Base-by-base conservation (phyloP, 2,113 vertebrate species). In the Anguilla japonica region DNA sequence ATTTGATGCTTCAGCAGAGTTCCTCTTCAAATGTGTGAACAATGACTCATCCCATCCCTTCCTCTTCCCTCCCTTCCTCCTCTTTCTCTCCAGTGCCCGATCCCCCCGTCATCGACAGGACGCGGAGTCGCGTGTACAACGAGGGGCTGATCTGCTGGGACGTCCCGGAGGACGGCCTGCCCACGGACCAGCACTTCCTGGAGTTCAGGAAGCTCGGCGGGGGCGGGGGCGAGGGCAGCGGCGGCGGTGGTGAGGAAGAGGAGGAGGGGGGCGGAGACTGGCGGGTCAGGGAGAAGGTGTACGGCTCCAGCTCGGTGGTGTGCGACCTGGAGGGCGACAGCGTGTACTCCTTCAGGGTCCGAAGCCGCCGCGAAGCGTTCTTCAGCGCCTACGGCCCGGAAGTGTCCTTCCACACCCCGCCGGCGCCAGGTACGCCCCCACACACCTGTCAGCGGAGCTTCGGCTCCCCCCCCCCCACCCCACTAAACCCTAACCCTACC, bases 331-430 rank as follows among this genome's bases (percentile, higher is more conserved):
- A 97, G 56, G 91, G 92, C 0, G 93, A 96, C 92, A 96, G 94
- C 86, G 89, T 90, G 83, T 99, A 99, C 29, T 87, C 95, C 20
- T 99, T 99, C 92, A 95, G 98, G 91, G 97, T 99, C 11, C 92
- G 95, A 87, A 97, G 95, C 87, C 97, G 94, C 92, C 96, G 96
- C 84, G 98, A 97, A 78, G 96, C 96, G 0, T 88, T 96, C 88
- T 97, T 94, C 85, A 98, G 97, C 84, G 95, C 97, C 79, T 97
- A 96, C 93, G 98, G 98, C 93, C 94, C 91, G 1, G 97, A 98
- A 89, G 94, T 99, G 90, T 89, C 94, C 87, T 94, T 99, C 78
- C 95, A 91, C 86, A 98, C 97, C 0, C 97, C 98, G 1, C 97
- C 98, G n/a, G 97, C 97, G 87, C 94, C 98, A 91, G 97, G 98